Base-by-base conservation (phyloP, 2,888 invertebrate species). In the Diabrotica balteata region DNA sequence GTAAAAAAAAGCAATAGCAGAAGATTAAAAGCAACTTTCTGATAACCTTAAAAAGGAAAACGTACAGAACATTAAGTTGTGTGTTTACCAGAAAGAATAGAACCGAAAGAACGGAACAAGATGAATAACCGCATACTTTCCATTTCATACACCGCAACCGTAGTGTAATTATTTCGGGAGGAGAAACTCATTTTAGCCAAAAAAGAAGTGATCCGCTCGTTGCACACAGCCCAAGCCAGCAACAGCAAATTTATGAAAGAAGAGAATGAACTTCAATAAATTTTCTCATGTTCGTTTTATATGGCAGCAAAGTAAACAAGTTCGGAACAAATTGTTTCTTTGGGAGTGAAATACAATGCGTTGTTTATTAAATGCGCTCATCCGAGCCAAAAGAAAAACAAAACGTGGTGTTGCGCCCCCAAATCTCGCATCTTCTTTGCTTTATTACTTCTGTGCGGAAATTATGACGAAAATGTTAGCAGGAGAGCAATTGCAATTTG, bases 261-360 rank as follows among this genome's bases (percentile, higher is more conserved):
- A 68, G 51, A 47, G 46, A 64, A 60, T 58, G 64, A 64, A 64
- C 58, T 49, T 62, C 53, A 49, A 68, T 68, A 62, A 65, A 64
- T 65, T 65, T 45, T 54, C 57, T 49, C 59, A 57, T 54, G 57
- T 68, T 61, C 60, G 46, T 61, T 68, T 59, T 52, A 57, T 50
- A 53, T 45, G 68, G 57, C 61, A 65, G 53, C 61, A 52, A 47
- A 53, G 59, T 59, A 63, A 62, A 66, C 68, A 61, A 57, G 58
- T 58, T 58, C 58, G 9, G 49, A 64, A 57, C 68, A 62, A 68
- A 68, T 68, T 65, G 65, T 68, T 68, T 65, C 52, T 62, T 58
- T 68, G 68, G 22, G 52, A 53, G 58, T 58, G 58, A 61, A 65
- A 65, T 51, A 65, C 51, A 68, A 58, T 59, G 17, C 42, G 57